Evolutionary conservation across 2,888 invertebrate genomes (phyloP).

Genomic region (Gastrophysa polygoni): DNA sequence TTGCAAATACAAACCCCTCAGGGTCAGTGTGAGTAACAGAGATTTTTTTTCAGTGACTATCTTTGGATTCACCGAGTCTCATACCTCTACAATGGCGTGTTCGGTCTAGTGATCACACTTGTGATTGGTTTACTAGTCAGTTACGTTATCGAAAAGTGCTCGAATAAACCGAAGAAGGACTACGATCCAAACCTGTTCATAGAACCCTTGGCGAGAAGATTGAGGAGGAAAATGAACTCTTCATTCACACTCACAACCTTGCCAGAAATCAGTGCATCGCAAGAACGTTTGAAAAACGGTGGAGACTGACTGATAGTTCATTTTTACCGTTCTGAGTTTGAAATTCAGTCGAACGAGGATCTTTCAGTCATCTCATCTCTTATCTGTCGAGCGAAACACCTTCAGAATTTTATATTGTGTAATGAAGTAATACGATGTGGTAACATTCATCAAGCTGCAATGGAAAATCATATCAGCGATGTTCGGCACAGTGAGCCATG

Average conservation of each 20-base stretch:
- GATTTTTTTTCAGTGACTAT: slow-evolving; percentile 53
- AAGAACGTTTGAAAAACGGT: slow-evolving; percentile 24
- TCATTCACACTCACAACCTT: slow-evolving; percentile 21
- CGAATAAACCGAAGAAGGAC: slow-evolving; percentile 25
- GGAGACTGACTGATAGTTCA: slow-evolving; percentile 14
- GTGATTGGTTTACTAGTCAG: slow-evolving; percentile 63
- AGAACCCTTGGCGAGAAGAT: slow-evolving; percentile 60
- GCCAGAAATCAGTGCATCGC: slow-evolving; percentile 19
- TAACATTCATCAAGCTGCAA: too few relatives aligned
- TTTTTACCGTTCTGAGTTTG: neutral
- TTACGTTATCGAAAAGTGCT: slow-evolving; percentile 53
- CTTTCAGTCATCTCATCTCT: too few relatives aligned
- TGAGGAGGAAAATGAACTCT: slow-evolving; percentile 18
- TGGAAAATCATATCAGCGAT: too few relatives aligned
- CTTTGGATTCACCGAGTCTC: slow-evolving; percentile 75
- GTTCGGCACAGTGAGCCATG: too few relatives aligned
- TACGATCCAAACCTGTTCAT: slow-evolving; percentile 65
- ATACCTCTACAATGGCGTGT: slow-evolving; percentile 73
- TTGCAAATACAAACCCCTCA: too few relatives aligned
- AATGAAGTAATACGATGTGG: too few relatives aligned
- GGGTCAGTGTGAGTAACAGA: too few relatives aligned
- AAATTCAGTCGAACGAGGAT: too few relatives aligned
- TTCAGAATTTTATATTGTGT: too few relatives aligned
- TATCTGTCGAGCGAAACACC: too few relatives aligned
- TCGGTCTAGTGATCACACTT: slow-evolving; percentile 62